Percentiles rank a stretch among this genome's conserved stretches.
Evolutionary conservation across 2,888 invertebrate genomes (phyloP).

Genomic region (Athetis lepigone): DNA sequence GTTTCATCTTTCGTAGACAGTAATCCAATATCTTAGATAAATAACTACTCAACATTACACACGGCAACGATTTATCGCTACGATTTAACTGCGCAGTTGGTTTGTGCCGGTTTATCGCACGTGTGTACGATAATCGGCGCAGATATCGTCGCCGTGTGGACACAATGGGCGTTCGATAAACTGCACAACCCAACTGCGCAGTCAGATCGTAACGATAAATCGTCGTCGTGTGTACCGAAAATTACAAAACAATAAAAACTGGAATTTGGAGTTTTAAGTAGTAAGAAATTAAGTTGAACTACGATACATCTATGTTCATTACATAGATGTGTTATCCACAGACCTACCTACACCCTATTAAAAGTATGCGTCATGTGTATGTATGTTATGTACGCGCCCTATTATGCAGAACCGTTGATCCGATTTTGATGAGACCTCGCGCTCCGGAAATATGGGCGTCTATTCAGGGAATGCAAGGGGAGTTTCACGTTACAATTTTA

Average conservation of each 20-base stretch:
- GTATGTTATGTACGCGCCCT: slow-evolving; percentile 39
- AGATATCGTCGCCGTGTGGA: too few relatives aligned
- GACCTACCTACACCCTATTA: slow-evolving; percentile 29
- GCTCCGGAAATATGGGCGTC: slow-evolving; percentile 59
- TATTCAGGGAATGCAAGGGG: slow-evolving; percentile 60
- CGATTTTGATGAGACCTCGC: slow-evolving; percentile 65
- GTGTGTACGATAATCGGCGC: too few relatives aligned
- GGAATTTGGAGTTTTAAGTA: too few relatives aligned
- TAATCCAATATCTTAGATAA: neutral
- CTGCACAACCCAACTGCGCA: too few relatives aligned
- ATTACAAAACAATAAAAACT: too few relatives aligned
- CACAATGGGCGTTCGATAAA: too few relatives aligned
- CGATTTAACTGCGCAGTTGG: too few relatives aligned
- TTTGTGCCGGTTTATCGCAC: too few relatives aligned
- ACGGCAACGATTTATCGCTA: neutral
- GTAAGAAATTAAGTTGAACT: neutral
- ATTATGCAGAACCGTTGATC: slow-evolving; percentile 65
- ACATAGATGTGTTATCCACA: neutral
- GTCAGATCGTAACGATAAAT: too few relatives aligned
- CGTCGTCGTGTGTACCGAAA: too few relatives aligned
- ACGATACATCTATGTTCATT: neutral
- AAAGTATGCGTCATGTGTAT: slow-evolving; percentile 21
- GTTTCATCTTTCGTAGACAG: neutral
- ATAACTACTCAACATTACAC: neutral
- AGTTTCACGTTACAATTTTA: slow-evolving; percentile 40